Evolutionary conservation across 2,113 vertebrate genomes (phyloP).

Genomic region (Malaclemys terrapin): DNA sequence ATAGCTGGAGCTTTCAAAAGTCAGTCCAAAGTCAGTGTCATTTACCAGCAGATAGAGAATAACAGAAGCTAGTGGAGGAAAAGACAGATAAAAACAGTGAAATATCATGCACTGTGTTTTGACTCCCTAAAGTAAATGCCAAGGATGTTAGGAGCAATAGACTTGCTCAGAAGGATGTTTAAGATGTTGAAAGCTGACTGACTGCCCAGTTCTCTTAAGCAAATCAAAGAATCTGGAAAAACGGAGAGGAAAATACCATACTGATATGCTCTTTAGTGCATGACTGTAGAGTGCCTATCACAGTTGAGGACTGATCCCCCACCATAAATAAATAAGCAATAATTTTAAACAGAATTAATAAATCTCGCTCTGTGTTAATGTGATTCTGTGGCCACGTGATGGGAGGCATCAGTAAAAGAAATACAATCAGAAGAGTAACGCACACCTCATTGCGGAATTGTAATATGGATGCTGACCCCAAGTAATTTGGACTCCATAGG

Average conservation of each 20-base stretch:
- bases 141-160: background rate
- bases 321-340: background rate
- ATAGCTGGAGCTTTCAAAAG: constrained; percentile 78
- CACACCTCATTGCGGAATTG: background rate
- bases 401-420: background rate
- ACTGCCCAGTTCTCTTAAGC: background rate
- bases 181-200: background rate
- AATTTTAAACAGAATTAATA: background rate
- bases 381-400: background rate
- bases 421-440: background rate
- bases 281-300: background rate
- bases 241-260: fast-evolving
- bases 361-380: background rate
- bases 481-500: background rate
- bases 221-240: background rate
- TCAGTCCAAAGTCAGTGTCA: constrained; percentile 58
- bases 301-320: background rate
- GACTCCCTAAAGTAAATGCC: background rate
- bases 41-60: constrained; percentile 69
- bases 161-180: background rate
- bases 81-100: background rate
- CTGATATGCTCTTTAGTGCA: background rate
- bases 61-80: constrained; percentile 69
- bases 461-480: background rate
- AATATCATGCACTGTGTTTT: fast-evolving